Evolutionary conservation across 2,113 vertebrate genomes (phyloP).

Genomic region (Romanogobio albipinnatus): DNA sequence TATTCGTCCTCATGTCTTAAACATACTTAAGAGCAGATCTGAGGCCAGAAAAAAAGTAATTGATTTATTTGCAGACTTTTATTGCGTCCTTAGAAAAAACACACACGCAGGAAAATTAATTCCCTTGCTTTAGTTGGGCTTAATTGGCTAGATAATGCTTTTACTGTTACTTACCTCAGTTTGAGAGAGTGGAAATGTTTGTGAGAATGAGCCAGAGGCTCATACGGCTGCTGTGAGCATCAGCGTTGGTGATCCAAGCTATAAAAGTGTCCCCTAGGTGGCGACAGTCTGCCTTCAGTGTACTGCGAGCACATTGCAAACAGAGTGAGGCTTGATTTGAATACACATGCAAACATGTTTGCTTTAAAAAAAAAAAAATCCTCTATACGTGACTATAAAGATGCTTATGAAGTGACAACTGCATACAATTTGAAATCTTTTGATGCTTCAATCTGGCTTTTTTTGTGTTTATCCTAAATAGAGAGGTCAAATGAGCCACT

Average conservation of each 20-base stretch:
- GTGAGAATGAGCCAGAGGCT: slow-evolving; percentile 42
- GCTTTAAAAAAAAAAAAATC: no score
- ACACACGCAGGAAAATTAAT: no score
- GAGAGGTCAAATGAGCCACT: slow-evolving; percentile 44
- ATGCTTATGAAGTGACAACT: not conserved
- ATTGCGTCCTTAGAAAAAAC: no score
- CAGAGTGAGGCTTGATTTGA: not conserved
- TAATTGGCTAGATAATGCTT: not conserved
- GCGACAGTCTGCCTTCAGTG: slow-evolving; percentile 74
- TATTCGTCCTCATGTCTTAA: slow-evolving; percentile 17
- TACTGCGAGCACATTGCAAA: not conserved
- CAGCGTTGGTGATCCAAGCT: slow-evolving; percentile 39
- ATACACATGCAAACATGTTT: not conserved
- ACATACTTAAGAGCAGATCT: not conserved
- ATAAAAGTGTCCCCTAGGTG: slow-evolving; percentile 74
- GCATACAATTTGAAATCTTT: not conserved
- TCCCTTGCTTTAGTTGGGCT: not conserved
- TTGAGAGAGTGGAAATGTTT: slow-evolving; percentile 35
- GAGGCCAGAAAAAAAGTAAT: not conserved
- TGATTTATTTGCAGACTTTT: not conserved
- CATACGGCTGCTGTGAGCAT: slow-evolving; percentile 42
- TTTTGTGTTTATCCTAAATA: slow-evolving; percentile 44
- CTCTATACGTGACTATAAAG: not conserved
- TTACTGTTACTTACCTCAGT: not conserved
- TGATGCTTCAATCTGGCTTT: not conserved